Conservation (phyloP, 1,140 invertebrate genomes). For the Drosophila pectinifera region DNA sequence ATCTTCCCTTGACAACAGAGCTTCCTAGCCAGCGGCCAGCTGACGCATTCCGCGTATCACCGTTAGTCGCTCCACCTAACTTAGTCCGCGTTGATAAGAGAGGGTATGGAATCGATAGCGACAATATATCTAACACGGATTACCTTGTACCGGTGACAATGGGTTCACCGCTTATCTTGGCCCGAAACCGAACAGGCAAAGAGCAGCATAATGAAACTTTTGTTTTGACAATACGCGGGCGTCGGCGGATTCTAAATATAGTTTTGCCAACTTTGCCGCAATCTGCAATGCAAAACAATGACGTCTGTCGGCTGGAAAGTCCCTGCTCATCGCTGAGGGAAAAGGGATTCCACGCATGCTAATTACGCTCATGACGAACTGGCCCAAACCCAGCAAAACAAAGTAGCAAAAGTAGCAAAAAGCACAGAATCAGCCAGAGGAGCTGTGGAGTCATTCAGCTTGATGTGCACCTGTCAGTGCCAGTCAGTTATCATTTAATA, state of each 20-base stretch:
- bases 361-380: constrained; percentile 38
- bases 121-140: constrained; percentile 60
- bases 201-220: constrained; percentile 47
- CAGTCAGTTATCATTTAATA: constrained; percentile 55
- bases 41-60: constrained; percentile 32
- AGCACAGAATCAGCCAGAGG: constrained; percentile 1
- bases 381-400: constrained; percentile 9
- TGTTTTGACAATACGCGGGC: constrained; percentile 39
- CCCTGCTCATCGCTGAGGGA: constrained; percentile 21
- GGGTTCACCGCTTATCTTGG: constrained; percentile 30
- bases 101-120: constrained; percentile 38
- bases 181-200: constrained; percentile 1
- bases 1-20: constrained; percentile 19
- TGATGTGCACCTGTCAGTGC: constrained; percentile 29
- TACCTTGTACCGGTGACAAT: constrained; percentile 42
- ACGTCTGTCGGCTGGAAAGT: constrained; percentile 40
- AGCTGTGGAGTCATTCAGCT: constrained; percentile 18
- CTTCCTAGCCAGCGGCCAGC: constrained; percentile 12
- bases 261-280: constrained; percentile 30
- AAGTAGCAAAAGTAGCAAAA: constrained; percentile 4
- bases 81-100: constrained; percentile 36
- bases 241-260: constrained; percentile 41
- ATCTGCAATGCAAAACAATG: constrained; percentile 43
- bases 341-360: constrained; percentile 51
- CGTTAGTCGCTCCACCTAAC: constrained; percentile 35